Conservation (phyloP, 2,113 vertebrate genomes). For the Macrotus californicus region DNA sequence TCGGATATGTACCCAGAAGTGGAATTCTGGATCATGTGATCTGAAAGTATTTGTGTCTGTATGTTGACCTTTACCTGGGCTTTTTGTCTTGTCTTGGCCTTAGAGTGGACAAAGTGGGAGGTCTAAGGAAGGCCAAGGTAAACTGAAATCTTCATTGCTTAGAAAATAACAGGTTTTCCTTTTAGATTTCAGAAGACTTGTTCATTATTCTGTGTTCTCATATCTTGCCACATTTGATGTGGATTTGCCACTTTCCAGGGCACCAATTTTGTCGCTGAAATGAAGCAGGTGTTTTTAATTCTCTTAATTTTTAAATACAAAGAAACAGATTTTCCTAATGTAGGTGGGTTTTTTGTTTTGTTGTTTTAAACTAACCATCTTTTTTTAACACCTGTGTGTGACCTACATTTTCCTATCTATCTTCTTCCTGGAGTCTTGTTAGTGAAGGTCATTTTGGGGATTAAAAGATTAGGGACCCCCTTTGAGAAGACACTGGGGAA, state of each 20-base stretch:
- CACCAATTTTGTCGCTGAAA: constrained; percentile 15
- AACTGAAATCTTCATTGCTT: constrained; percentile 9
- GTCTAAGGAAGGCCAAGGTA: background rate
- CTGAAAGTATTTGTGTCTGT: background rate
- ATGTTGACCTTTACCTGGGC: background rate
- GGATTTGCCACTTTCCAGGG: background rate
- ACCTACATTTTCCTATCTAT: background rate
- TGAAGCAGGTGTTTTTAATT: background rate
- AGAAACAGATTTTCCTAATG: background rate
- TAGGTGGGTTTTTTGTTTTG: background rate
- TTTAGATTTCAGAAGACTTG: background rate
- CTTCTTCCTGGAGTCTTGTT: background rate
- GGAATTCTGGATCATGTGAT: background rate
- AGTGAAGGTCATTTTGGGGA: background rate
- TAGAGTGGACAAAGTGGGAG: background rate
- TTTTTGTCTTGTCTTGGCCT: background rate
- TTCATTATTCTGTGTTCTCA: background rate
- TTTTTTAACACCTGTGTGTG: background rate
- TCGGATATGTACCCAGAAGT: background rate
- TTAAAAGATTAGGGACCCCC: constrained; percentile 42
- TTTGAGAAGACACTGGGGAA: background rate
- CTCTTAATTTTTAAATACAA: background rate
- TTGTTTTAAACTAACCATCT: background rate
- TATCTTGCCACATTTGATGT: background rate
- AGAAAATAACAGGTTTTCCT: background rate